A percentile compares a stretch with the other conserved stretches of the same genome.
Conservation (phyloP, 2,888 invertebrate species). For the Aporophyla nigra region DNA sequence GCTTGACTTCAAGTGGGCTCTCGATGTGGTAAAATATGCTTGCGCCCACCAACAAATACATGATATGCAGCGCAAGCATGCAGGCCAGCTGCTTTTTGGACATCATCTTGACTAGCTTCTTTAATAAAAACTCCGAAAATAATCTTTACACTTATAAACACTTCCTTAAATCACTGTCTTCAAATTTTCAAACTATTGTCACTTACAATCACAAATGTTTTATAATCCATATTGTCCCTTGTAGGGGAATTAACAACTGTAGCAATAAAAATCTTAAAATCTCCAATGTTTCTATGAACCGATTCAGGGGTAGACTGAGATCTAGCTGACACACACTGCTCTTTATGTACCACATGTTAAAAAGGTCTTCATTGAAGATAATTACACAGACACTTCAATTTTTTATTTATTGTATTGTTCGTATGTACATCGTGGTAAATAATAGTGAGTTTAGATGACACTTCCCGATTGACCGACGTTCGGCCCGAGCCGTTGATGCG, state of each 20-base stretch:
- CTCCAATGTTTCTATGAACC: slow-evolving; percentile 72
- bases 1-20: slow-evolving; percentile 92
- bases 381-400: slow-evolving; percentile 55
- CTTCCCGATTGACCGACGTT: slow-evolving; percentile 84
- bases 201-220: slow-evolving; percentile 73
- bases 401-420: slow-evolving; percentile 42
- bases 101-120: slow-evolving; percentile 92
- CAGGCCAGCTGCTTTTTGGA: slow-evolving; percentile 95
- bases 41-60: slow-evolving; percentile 95
- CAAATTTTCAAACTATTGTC: slow-evolving; percentile 48
- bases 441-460: slow-evolving; percentile 68
- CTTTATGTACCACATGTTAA: slow-evolving; percentile 78
- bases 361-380: slow-evolving; percentile 70
- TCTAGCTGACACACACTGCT: slow-evolving; percentile 66
- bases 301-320: slow-evolving; percentile 70
- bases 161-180: slow-evolving; percentile 63
- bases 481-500: slow-evolving; percentile 81
- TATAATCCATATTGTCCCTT: slow-evolving; percentile 81
- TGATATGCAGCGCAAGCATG: slow-evolving; percentile 94
- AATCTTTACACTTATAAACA: slow-evolving; percentile 70
- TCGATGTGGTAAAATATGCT: slow-evolving; percentile 96
- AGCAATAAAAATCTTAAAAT: slow-evolving; percentile 73
- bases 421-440: slow-evolving; percentile 50
- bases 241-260: slow-evolving; percentile 67
- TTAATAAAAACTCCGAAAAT: slow-evolving; percentile 58